Base-by-base conservation (phyloP, 2,888 invertebrate genomes). In the Drosophila tripunctata region DNA sequence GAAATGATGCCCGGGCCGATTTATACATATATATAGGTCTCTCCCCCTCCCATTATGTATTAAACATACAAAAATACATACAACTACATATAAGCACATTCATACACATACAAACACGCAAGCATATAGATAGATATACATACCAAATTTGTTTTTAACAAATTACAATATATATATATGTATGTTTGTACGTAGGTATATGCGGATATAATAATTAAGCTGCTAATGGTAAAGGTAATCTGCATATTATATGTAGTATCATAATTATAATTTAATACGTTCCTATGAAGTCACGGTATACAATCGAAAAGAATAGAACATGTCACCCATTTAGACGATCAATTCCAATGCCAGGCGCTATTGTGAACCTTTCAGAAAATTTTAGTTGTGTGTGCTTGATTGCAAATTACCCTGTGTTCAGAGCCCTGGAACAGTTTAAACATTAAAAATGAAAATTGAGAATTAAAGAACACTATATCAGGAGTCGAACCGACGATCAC, bases 171-270 rank as follows among this genome's bases (percentile, higher is more conserved):
- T 21, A 47, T 52, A 54, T 19, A 38, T 12, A 44, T 24, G 27
- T 27, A 36, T 6, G 48, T 58, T 51, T 58, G 44, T 58, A 58
- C n/a, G 57, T 66, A n/a, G n/a, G n/a, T n/a, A n/a, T n/a, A n/a
- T n/a, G n/a, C n/a, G n/a, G n/a, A n/a, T n/a, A n/a, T n/a, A n/a
- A 78, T 67, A 67, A 63, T 50, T 70, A 74, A 67, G 79, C 72
- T 64, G 86, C 62, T 77, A 76, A 66, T 51, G 56, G 47, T 81
- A 67, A 40, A 60, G 67, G 47, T 81, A 78, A 54, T 61, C 50
- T n/a, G 58, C 58, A 67, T 67, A 74, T 57, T n/a, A n/a, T n/a
- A n/a, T n/a, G n/a, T n/a, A 52, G 50, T 55, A 73, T 61, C 19
- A 35, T 68, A 65, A 51, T 52, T 68, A 63, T 63, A 55, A 56